Conservation (phyloP, 2,113 vertebrate species). For the Spilogale gracilis region DNA sequence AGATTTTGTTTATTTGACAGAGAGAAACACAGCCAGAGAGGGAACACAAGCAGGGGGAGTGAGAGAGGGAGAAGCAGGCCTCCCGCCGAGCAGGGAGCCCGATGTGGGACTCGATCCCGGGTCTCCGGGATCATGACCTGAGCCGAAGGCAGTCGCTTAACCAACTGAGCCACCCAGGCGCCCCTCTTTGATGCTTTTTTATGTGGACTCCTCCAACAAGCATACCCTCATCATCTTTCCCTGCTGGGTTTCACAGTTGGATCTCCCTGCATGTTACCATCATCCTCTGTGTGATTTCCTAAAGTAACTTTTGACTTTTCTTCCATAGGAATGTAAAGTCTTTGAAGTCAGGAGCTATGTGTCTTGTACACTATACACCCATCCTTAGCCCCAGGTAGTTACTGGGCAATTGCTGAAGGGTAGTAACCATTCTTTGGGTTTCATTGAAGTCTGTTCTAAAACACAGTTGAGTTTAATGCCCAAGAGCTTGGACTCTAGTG, state of each 20-base stretch:
- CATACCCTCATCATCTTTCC: not conserved
- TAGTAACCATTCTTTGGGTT: not conserved
- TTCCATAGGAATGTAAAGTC: not conserved
- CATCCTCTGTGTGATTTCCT: not conserved
- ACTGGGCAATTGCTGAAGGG: not conserved
- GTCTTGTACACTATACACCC: not conserved
- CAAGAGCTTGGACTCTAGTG: not conserved
- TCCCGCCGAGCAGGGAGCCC: no score
- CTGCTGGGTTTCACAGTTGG: not conserved
- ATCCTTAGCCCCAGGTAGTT: not conserved
- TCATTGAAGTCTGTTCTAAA: not conserved
- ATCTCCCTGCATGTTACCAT: not conserved
- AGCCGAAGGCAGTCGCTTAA: no score
- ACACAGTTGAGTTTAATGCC: not conserved
- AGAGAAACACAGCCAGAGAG: no score
- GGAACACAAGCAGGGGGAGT: no score
- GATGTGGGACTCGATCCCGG: no score
- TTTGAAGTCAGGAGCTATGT: not conserved
- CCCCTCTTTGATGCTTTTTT: not conserved
- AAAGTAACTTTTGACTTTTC: conserved; percentile 39
- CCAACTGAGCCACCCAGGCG: no score
- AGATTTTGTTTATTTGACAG: no score
- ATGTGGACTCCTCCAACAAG: not conserved
- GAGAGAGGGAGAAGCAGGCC: no score
- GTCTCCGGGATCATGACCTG: no score